Base-by-base conservation (phyloP, 2,888 invertebrate genomes). In the Microchrysa polita region DNA sequence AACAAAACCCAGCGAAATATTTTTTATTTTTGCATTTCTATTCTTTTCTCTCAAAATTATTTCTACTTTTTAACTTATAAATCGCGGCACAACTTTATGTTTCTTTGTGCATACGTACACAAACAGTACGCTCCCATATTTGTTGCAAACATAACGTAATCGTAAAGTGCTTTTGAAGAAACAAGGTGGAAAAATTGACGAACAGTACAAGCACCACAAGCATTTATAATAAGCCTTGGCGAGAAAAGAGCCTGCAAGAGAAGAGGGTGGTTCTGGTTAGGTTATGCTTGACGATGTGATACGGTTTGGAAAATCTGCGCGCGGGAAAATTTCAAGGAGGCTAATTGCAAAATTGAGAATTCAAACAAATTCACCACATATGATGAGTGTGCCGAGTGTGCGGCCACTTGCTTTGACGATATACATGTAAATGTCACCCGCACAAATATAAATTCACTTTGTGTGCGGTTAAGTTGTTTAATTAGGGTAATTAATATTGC, bases 321-420 rank as follows among this genome's bases (percentile, higher is more conserved):
- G 27, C 27, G 27, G 27, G 27, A 10, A 65, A 65, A 22, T 44
- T 65, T 65, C 40, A 69, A 69, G 53, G 57, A 69, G 69, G 55
- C 40, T 55, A 55, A 69, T 55, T 57, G 40, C 42, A 57, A 34
- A 34, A 69, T 69, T 20, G 40, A 55, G 23, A 69, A 55, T 40
- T 18, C 69, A 69, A 34, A 34, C 27, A 34, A 34, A 34, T n/a
- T n/a, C n/a, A 2, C 27, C 7, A 34, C 27, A 34, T 34, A 34
- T 34, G n/a, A n/a, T n/a, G n/a, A n/a, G n/a, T n/a, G n/a, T n/a
- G n/a, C n/a, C 34, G 57, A 55, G 55, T 55, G 69, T 57, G 69
- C 40, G 23, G 42, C 69, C 69, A 69, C 69, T 69, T 69, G 69
- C 69, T 69, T 69, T 69, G 69, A 57, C 48, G 65, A 48, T 42